Percentiles rank a stretch among this genome's conserved stretches.
Evolutionary conservation across 2,888 invertebrate species (phyloP).

Genomic region (Neoaliturus tenellus): DNA sequence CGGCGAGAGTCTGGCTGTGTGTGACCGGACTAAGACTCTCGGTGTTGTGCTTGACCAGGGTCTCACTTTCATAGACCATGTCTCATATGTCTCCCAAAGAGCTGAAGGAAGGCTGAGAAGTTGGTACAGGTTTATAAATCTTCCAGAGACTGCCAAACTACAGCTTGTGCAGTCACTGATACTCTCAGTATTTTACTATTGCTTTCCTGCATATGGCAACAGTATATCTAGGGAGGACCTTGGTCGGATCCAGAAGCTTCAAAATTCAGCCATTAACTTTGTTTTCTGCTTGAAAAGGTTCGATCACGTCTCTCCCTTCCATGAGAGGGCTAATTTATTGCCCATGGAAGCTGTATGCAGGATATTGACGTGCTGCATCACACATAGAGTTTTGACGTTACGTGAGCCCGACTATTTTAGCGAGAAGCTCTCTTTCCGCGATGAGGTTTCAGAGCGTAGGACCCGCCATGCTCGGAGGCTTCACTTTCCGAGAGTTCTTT

Average conservation of each 20-base stretch:
- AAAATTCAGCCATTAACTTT: not conserved
- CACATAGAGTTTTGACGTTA: not conserved
- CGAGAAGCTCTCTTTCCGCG: not conserved
- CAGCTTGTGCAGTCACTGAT: constrained; percentile 11
- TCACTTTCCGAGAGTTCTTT: not conserved
- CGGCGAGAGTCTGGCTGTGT: not conserved
- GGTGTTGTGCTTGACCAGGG: not conserved
- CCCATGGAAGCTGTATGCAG: constrained; percentile 9
- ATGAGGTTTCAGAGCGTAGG: constrained; percentile 12
- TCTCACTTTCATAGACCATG: not conserved
- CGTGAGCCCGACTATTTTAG: not conserved
- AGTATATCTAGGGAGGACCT: not conserved
- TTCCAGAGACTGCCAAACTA: not conserved
- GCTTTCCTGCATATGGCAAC: constrained; percentile 26
- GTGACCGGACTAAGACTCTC: not conserved
- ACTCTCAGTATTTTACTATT: not conserved
- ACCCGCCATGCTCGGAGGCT: constrained; percentile 11
- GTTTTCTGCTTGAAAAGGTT: not conserved
- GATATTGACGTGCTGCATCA: constrained; percentile 1
- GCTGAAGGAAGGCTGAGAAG: not conserved
- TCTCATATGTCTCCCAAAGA: not conserved
- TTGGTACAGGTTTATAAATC: no score
- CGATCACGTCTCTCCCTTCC: not conserved
- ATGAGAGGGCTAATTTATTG: not conserved
- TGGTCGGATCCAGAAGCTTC: not conserved